Evolutionary conservation across 2,888 invertebrate species (phyloP), one percentile per base, ranked within the genome.

Genomic region (Amphipyra tragopoginis): DNA sequence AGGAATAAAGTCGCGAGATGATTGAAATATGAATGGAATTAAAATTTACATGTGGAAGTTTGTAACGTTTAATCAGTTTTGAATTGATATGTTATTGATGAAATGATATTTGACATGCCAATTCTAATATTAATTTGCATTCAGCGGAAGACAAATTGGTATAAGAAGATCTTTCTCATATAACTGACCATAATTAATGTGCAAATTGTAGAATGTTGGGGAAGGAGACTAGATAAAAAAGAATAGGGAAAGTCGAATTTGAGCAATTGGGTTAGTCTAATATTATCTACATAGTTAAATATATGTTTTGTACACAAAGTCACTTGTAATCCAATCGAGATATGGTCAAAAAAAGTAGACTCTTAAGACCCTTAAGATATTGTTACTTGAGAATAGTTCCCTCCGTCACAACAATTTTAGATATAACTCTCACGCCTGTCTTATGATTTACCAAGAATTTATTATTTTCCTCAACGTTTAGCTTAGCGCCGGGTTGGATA

Each of bases 11-110:
- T 64, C 48, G 43, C 44, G 47, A 64, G 64, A 75, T 70, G 66
- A 75, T 68, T 65, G 75, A 75, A 68, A 68, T 76, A 71, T 75
- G 48, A 72, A 75, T 75, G 69, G 56, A 72, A 66, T 68, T 67
- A 65, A 66, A 77, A 74, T 72, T 75, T 61, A 73, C 70, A 72
- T 76, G 56, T 62, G 62, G 53, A 38, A 9, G 10, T 33, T 56
- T 43, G 42, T 43, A 70, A 45, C 43, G 33, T 49, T n/a, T n/a
- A 36, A 21, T 7, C 7, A 29, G 29, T 29, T 47, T 45, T 13
- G 29, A 33, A 44, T 44, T 6, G 39, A 13, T 26, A 26, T 15
- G 11, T 45, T 45, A 42, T 34, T 26, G 38, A 47, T 45, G n/a
- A 59, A 8, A 49, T 36, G 5, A 47, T 47, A n/a, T 13, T 10